Evolutionary conservation across 2,888 invertebrate genomes (phyloP).

Genomic region (Athrips mouffetella): DNA sequence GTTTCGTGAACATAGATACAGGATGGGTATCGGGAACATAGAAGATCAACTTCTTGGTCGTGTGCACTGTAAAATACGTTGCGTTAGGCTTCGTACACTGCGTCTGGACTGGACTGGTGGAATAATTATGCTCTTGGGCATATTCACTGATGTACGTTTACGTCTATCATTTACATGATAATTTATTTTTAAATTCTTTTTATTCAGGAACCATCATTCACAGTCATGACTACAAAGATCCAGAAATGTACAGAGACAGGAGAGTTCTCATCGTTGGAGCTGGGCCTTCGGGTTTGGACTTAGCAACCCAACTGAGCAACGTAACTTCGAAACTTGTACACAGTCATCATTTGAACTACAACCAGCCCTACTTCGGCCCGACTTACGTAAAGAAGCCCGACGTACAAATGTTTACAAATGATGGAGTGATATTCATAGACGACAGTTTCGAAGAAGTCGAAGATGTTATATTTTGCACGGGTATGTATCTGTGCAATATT

Average conservation of each 20-base stretch:
- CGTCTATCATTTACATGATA: too few relatives aligned
- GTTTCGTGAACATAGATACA: too few relatives aligned
- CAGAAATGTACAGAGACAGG: conserved; percentile 77
- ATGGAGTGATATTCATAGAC: conserved; percentile 79
- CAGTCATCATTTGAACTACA: conserved; percentile 73
- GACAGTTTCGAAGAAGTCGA: conserved; percentile 80
- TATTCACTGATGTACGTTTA: too few relatives aligned
- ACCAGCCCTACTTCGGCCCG: conserved; percentile 63
- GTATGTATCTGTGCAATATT: too few relatives aligned
- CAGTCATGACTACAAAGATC: conserved; percentile 85
- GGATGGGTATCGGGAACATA: too few relatives aligned
- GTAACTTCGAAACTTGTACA: conserved; percentile 70
- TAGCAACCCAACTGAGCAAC: conserved; percentile 81
- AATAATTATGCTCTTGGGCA: too few relatives aligned
- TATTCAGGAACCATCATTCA: conserved; percentile 81
- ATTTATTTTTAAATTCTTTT: too few relatives aligned
- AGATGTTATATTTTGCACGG: conserved; percentile 84
- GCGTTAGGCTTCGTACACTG: too few relatives aligned
- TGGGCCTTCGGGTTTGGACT: conserved; percentile 85
- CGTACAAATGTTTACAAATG: conserved; percentile 63
- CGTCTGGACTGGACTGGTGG: too few relatives aligned
- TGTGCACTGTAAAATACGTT: too few relatives aligned
- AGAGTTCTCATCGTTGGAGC: conserved; percentile 84
- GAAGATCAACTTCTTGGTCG: too few relatives aligned
- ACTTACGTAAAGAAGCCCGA: conserved; percentile 76